Evolutionary conservation across 2,113 vertebrate species (phyloP), one percentile per base, ranked within the genome.

Genomic region (Spermophilus dauricus): DNA sequence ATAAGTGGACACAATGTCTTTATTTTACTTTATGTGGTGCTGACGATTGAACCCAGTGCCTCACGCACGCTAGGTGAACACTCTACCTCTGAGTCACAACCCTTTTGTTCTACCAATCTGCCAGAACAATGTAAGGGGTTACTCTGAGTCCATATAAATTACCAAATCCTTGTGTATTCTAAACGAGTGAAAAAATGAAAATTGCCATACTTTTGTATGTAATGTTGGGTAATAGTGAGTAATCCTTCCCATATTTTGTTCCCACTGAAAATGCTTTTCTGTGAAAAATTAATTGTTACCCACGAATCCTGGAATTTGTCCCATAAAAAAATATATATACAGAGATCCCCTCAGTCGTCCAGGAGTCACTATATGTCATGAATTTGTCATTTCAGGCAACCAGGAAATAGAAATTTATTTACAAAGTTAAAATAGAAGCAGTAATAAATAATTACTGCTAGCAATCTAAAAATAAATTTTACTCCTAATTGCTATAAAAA

Each of bases 391-490:
- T 83, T 94, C 82, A 70, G 65, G 85, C 87, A 96, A 96, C 39
- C 89, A 97, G 97, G 67, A 91, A 97, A 76, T 2, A 90, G 94
- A 95, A 95, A 42, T 14, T 88, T 96, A 95, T 86, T 97, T 90
- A 78, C 48, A 89, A 92, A 96, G n/a, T 70, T 91, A 97, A 97
- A 98, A 98, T 37, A 97, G 73, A 96, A 98, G 16, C 17, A 97
- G 65, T 48, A 77, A 92, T 86, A 98, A 98, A 97, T 97, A 98
- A 97, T 96, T 92, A 96, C 80, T 97, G 80, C 39, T 86, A 97
- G 37, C 93, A 89, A 67, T 12, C 96, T 98, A 98, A 99, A 98
- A 98, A 98, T 97, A 98, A 82, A 13, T 94, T 97, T 94, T 58
- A 88, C 45, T 95, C 97, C n/a, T 98, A 98, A 97, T 95, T 39